Conservation (phyloP, 1,140 invertebrate species). For the Melitaea cinxia region DNA sequence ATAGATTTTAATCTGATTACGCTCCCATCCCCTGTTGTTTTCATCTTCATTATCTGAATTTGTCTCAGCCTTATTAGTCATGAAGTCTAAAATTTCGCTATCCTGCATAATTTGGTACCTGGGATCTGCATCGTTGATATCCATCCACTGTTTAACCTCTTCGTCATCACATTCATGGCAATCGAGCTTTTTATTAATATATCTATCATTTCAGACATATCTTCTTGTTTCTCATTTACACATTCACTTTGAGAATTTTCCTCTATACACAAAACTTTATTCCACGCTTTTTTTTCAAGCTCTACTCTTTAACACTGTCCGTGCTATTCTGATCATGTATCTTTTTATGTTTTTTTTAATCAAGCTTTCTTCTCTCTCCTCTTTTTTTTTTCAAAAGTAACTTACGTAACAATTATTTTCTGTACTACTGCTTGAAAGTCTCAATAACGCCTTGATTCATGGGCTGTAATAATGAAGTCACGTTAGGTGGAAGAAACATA, state of each 20-base stretch:
- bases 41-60: constrained; percentile 44
- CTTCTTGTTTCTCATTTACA: constrained; percentile 42
- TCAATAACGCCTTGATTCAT: constrained; percentile 22
- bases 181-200: constrained; percentile 28
- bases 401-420: constrained; percentile 6
- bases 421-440: constrained; percentile 39
- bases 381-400: constrained; percentile 30
- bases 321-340: constrained; percentile 49
- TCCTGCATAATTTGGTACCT: constrained; percentile 21
- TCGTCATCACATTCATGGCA: constrained; percentile 9
- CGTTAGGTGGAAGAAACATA: constrained; percentile 24
- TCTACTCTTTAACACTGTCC: constrained; percentile 46
- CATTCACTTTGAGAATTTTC: constrained; percentile 41
- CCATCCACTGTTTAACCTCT: constrained; percentile 9
- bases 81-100: constrained; percentile 38
- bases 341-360: constrained; percentile 29
- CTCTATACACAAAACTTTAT: constrained; percentile 48
- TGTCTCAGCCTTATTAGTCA: constrained; percentile 40
- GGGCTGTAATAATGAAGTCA: constrained; percentile 27
- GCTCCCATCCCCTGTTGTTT: no score
- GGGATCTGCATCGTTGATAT: constrained; percentile 14
- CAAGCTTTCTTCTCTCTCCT: constrained; percentile 42
- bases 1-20: no score
- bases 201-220: constrained; percentile 40
- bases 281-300: constrained; percentile 58